Conservation (phyloP, 1,140 invertebrate species). For the Pogonus chalceus region DNA sequence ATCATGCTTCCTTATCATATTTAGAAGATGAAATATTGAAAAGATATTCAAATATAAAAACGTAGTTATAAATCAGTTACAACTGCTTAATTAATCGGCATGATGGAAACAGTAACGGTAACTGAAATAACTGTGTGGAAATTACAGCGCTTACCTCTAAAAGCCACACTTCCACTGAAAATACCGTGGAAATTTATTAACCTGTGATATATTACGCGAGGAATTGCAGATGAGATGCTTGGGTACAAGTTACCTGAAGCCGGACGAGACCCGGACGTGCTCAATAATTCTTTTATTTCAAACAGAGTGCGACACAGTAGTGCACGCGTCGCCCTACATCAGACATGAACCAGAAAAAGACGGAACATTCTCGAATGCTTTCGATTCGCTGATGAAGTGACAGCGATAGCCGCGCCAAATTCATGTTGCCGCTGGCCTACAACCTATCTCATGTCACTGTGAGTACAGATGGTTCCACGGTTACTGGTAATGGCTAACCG, state of each 20-base stretch:
- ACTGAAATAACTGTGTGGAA: too few relatives aligned
- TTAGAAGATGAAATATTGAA: too few relatives aligned
- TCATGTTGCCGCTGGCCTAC: slow-evolving; percentile 1
- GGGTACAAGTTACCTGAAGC: background rate
- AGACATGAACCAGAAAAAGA: background rate
- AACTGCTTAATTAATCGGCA: too few relatives aligned
- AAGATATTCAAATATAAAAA: too few relatives aligned
- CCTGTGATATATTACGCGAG: background rate
- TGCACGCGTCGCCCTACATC: background rate
- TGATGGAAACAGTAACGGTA: too few relatives aligned
- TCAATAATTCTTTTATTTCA: slow-evolving; percentile 6
- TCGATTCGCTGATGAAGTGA: slow-evolving; percentile 3
- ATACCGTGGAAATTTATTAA: background rate
- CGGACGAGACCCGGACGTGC: background rate
- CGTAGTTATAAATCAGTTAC: too few relatives aligned
- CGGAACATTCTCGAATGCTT: background rate
- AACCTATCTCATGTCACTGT: background rate
- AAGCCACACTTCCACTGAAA: too few relatives aligned
- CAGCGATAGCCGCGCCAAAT: slow-evolving; percentile 5
- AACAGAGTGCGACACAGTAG: background rate
- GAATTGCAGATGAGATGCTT: background rate
- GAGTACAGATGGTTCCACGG: background rate
- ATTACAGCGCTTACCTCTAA: background rate
- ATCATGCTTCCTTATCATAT: too few relatives aligned
- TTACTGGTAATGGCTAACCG: slow-evolving; percentile 1